Evolutionary conservation across 2,888 invertebrate genomes (phyloP).

Genomic region (Macaria notata): DNA sequence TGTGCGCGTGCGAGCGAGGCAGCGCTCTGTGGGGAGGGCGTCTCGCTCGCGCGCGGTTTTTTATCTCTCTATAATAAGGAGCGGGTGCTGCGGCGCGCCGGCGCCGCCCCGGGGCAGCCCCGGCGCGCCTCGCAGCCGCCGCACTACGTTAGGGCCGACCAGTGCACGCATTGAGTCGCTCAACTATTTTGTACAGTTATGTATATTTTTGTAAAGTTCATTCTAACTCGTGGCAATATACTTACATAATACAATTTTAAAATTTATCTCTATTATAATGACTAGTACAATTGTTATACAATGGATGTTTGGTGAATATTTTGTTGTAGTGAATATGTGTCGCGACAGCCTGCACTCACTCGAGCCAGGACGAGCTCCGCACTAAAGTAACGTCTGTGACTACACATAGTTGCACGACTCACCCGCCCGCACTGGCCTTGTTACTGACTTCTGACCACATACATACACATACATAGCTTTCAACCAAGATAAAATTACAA

Average conservation of each 20-base stretch:
- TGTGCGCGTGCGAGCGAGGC: slow-evolving; percentile 23
- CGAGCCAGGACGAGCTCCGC: too few relatives aligned
- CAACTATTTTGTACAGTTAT: slow-evolving; percentile 76
- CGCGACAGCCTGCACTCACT: background rate
- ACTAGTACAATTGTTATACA: slow-evolving; percentile 73
- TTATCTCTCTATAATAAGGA: slow-evolving; percentile 23
- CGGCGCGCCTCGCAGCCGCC: slow-evolving; percentile 20
- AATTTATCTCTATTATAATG: slow-evolving; percentile 66
- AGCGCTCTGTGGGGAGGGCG: slow-evolving; percentile 11
- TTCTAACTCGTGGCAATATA: slow-evolving; percentile 76
- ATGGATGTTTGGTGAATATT: slow-evolving; percentile 33
- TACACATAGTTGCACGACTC: slow-evolving; percentile 50
- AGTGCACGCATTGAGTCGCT: slow-evolving; percentile 65
- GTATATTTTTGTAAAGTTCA: slow-evolving; percentile 81
- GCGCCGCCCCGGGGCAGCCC: slow-evolving; percentile 9
- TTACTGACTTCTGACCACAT: background rate
- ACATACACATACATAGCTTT: too few relatives aligned
- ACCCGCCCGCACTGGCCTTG: slow-evolving; percentile 43
- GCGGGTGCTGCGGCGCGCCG: slow-evolving; percentile 1
- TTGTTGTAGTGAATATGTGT: slow-evolving; percentile 22
- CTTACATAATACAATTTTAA: slow-evolving; percentile 58
- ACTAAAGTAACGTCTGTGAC: too few relatives aligned
- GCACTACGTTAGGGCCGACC: slow-evolving; percentile 50
- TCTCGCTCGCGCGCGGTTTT: slow-evolving; percentile 22
- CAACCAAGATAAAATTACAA: too few relatives aligned